Percentiles rank a stretch among this genome's conserved stretches.
These are phyloP conservation scores for Eremobia ochroleuca DNA, from an alignment of 2,888 invertebrate species.

Conservation along the genomic window DNA sequence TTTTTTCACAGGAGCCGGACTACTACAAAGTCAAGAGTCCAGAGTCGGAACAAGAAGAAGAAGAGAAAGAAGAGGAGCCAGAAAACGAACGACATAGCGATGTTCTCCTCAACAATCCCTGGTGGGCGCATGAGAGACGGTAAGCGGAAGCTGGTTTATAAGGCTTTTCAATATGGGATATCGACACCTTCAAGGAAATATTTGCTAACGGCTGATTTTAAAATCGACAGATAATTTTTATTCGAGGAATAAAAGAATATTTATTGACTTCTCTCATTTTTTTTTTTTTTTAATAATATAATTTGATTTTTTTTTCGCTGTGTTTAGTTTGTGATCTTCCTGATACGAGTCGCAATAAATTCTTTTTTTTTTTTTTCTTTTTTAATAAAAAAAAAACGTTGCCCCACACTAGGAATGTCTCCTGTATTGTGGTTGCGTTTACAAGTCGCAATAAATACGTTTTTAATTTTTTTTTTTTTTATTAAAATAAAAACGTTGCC, in stretches of 20 bases:
- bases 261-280: neutral
- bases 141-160: conserved; percentile 5
- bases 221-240: neutral
- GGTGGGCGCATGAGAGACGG: conserved; percentile 57
- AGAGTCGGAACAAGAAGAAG: conserved; percentile 3
- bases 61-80: rapidly evolving
- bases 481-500: no score
- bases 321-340: no score
- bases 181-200: neutral
- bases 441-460: no score
- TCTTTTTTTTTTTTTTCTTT: no score
- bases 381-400: no score
- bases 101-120: conserved; percentile 11
- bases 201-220: neutral
- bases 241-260: neutral
- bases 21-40: conserved; percentile 69
- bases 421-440: no score
- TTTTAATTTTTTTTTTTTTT: no score
- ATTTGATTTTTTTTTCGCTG: no score
- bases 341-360: no score
- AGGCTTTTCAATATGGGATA: neutral
- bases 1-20: conserved; percentile 77
- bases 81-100: neutral
- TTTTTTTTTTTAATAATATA: no score
- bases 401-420: no score